phyloP scores from a whole-genome alignment of 2,797 vertebrate species.

The Neopelma chrysocephalum region DNA sequence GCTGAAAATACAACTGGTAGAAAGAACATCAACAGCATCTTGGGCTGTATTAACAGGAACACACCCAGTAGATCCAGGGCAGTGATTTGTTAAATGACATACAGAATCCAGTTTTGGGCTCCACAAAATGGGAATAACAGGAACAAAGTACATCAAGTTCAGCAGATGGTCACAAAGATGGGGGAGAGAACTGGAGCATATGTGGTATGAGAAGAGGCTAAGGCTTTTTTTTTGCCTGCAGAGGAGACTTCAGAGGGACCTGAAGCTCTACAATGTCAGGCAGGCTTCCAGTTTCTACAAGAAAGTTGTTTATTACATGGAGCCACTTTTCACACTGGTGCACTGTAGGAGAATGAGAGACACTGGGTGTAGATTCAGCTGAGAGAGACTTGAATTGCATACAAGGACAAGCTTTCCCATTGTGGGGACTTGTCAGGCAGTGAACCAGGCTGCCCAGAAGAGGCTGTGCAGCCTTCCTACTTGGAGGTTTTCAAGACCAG shows the following conservation, averaged over 20 bases:
- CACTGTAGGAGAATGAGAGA: not conserved
- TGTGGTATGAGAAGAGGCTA: not conserved
- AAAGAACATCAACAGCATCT: not conserved
- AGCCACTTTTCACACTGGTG: not conserved
- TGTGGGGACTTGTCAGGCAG: not conserved
- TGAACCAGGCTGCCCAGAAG: not conserved
- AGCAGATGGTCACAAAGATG: not conserved
- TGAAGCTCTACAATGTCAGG: not conserved
- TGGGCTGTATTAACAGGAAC: not conserved
- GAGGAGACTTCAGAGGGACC: not conserved
- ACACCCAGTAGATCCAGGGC: not conserved
- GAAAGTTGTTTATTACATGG: not conserved
- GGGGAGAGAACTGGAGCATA: not conserved
- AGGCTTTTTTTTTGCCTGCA: not conserved
- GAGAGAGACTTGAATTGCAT: not conserved
- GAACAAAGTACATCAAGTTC: not conserved
- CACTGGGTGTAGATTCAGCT: not conserved
- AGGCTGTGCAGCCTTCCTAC: not conserved
- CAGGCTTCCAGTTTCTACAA: not conserved
- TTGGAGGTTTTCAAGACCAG: not conserved
- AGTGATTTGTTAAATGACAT: not conserved
- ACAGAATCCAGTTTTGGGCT: not conserved
- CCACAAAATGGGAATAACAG: not conserved
- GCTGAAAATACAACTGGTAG: not conserved
- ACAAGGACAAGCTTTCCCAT: not conserved